phyloP scores from a whole-genome alignment of 2,113 vertebrate species.

The Gadus chalcogrammus region DNA sequence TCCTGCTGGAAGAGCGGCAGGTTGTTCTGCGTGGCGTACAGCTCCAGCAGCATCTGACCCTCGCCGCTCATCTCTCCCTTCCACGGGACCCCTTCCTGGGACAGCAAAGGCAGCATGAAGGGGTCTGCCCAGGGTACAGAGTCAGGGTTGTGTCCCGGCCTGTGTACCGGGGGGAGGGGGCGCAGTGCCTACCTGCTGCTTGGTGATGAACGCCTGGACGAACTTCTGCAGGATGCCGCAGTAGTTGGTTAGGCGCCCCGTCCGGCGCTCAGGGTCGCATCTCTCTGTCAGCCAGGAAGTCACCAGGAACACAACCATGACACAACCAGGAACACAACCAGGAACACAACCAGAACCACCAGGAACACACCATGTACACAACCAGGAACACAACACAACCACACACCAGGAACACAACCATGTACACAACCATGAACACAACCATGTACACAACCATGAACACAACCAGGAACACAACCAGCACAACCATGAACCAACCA shows the following conservation, averaged over 20 bases:
- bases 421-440: no score
- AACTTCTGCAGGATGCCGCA: slow-evolving; percentile 90
- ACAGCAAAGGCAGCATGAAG: not conserved
- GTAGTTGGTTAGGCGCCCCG: slow-evolving; percentile 84
- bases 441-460: no score
- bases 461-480: no score
- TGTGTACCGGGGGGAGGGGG: not conserved
- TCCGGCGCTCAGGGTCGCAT: slow-evolving; percentile 76
- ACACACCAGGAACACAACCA: no score
- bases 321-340: no score
- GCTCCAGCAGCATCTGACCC: slow-evolving; percentile 82
- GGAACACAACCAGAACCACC: no score
- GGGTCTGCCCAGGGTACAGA: not conserved
- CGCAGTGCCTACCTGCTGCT: slow-evolving; percentile 76
- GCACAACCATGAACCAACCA: no score
- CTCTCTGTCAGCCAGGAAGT: slow-evolving; percentile 72
- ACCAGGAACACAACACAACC: no score
- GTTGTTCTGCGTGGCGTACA: slow-evolving; percentile 90
- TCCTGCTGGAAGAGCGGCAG: slow-evolving; percentile 92
- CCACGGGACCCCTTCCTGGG: slow-evolving; percentile 79
- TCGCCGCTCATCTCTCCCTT: slow-evolving; percentile 82
- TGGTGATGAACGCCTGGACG: slow-evolving; percentile 86
- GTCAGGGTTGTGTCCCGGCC: no score
- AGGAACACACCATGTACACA: no score
- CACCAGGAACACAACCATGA: no score